Evolutionary conservation across 2,113 vertebrate genomes (phyloP).

Genomic region (Ptilorrhoa leucosticta): DNA sequence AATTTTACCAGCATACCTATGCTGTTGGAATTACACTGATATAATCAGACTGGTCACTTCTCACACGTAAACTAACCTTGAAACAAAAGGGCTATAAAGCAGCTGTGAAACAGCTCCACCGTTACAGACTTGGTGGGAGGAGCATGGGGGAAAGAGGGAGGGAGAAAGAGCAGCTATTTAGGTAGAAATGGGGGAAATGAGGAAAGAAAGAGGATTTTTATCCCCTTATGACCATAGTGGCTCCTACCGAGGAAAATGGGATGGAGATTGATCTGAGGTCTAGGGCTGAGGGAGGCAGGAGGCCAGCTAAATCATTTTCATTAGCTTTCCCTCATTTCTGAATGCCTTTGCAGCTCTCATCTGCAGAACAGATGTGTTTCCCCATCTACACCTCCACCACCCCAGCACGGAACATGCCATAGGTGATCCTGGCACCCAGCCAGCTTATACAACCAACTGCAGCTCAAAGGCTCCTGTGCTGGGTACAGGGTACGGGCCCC

Average conservation of each 20-base stretch:
- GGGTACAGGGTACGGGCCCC: not conserved
- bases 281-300: not conserved
- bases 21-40: not conserved
- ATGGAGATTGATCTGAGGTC: not conserved
- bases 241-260: rapidly evolving
- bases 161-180: not conserved
- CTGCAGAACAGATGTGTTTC: conserved; percentile 46
- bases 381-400: not conserved
- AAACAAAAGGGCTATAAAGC: not conserved
- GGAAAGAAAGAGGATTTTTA: not conserved
- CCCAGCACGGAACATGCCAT: not conserved
- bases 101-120: not conserved
- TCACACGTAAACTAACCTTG: not conserved
- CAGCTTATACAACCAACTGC: conserved; percentile 18
- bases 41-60: not conserved
- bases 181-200: not conserved
- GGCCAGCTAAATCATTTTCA: not conserved
- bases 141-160: not conserved
- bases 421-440: conserved; percentile 29
- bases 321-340: not conserved
- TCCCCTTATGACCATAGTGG: not conserved
- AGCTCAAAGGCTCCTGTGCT: not conserved
- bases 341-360: not conserved
- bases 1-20: not conserved
- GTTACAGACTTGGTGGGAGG: not conserved